A percentile compares a stretch with the other conserved stretches of the same genome.
Evolutionary conservation across 2,113 vertebrate species (phyloP).

Genomic region (Istiophorus platypterus): DNA sequence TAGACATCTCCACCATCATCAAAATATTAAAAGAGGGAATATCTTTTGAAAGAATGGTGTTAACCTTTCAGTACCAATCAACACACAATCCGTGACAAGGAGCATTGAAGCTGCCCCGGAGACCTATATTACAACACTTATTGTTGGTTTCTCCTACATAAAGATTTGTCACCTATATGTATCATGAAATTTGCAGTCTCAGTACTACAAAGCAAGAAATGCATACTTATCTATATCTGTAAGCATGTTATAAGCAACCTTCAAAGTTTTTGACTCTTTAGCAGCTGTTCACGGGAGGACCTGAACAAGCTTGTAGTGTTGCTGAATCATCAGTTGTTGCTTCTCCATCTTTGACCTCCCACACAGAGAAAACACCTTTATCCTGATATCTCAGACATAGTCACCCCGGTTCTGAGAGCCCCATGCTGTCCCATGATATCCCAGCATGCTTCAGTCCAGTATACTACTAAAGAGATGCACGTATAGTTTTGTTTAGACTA

Average conservation of each 20-base stretch:
- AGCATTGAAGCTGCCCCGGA: too few relatives aligned
- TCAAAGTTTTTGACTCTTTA: neutral
- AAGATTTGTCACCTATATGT: neutral
- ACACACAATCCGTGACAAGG: too few relatives aligned
- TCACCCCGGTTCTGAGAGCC: neutral
- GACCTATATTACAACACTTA: too few relatives aligned
- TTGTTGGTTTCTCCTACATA: neutral
- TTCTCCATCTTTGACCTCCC: neutral
- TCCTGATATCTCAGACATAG: too few relatives aligned
- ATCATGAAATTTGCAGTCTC: neutral
- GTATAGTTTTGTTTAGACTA: neutral
- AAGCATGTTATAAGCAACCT: neutral
- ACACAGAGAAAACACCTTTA: neutral
- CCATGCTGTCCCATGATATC: neutral
- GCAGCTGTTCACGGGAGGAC: neutral
- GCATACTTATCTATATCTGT: neutral
- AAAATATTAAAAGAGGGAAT: too few relatives aligned
- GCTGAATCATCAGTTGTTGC: neutral
- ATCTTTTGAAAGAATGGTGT: too few relatives aligned
- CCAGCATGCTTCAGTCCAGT: neutral
- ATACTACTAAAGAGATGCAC: neutral
- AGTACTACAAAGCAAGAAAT: neutral
- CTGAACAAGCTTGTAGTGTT: neutral
- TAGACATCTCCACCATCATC: too few relatives aligned
- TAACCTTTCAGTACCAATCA: too few relatives aligned